Evolutionary conservation across 2,888 invertebrate genomes (phyloP), one percentile per base, ranked within the genome.

Genomic region (Pristionchus entomophagus): DNA sequence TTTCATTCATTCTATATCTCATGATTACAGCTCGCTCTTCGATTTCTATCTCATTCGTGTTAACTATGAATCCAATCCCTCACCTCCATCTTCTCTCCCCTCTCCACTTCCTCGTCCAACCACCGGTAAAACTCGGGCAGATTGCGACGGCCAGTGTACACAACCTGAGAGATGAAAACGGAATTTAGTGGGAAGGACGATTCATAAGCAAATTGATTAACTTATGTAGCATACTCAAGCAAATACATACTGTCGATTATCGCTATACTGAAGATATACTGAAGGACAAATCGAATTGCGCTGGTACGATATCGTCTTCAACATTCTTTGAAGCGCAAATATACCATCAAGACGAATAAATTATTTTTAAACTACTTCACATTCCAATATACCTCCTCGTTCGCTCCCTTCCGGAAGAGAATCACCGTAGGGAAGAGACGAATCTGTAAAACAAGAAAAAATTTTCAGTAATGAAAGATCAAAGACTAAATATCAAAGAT

Each of bases 381-480:
- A 6, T 51, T 51, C 51, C 12, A 51, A 51, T 26, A 59, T 17
- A 51, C 73, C 84, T 73, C 84, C 56, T 56, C 69, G 56, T 73
- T 62, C 82, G 53, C 45, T 45, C 45, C 19, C 35, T 84, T 85
- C 84, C 84, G 77, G 86, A 86, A 88, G 6, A 88, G 80, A 3
- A 86, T 59, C 8, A 88, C 29, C 53, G 88, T 88, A 41, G 88
- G 88, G 81, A 86, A 88, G 51, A 86, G 86, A 8, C 65, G 62
- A 41, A 84, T 65, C 83, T 84, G 83, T 4, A 84, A 84, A 38
- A 77, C 32, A 19, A 22, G 56, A 62, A 49, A 22, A 73, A 82
- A 4, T 8, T 45, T 10, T 1, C 32, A 29, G 12, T 2, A n/a
- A 29, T 78, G 1, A 29, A 29, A 51, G 19, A 17, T 38, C 22